A percentile compares a stretch with the other conserved stretches of the same genome.
These are phyloP conservation scores for Caiman crocodilus DNA, from an alignment of 2,797 vertebrate genomes.

Conservation along the genomic window DNA sequence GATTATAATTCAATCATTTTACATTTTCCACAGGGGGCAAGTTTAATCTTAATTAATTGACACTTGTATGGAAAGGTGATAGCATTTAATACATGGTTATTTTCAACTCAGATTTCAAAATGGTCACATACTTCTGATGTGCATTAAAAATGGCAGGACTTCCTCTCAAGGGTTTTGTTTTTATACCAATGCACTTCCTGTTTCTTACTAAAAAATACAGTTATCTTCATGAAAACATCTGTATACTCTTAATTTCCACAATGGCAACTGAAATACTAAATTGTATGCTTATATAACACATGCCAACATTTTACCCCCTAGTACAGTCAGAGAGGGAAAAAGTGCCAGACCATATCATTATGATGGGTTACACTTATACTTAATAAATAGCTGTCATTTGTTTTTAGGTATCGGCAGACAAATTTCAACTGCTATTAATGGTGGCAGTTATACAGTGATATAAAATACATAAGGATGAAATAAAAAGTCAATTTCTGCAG, in stretches of 20 bases:
- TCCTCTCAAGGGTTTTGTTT: not conserved
- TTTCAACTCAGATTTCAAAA: constrained; percentile 22
- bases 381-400: not conserved
- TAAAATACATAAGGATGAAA: not conserved
- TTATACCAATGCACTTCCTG: not conserved
- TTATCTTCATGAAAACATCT: not conserved
- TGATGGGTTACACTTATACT: not conserved
- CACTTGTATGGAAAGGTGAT: constrained; percentile 57
- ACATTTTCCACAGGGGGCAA: constrained; percentile 59
- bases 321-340: not conserved
- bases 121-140: not conserved
- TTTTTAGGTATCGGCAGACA: not conserved
- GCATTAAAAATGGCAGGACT: not conserved
- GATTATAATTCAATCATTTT: constrained; percentile 80
- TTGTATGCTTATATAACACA: not conserved
- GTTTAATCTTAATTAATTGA: constrained; percentile 73
- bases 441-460: not conserved
- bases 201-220: not conserved
- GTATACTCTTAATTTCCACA: not conserved
- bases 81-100: constrained; percentile 38
- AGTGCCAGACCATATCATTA: not conserved
- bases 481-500: not conserved
- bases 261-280: not conserved
- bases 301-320: not conserved
- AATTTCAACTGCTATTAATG: not conserved